Conservation (phyloP, 2,113 vertebrate genomes). For the Passer montanus region DNA sequence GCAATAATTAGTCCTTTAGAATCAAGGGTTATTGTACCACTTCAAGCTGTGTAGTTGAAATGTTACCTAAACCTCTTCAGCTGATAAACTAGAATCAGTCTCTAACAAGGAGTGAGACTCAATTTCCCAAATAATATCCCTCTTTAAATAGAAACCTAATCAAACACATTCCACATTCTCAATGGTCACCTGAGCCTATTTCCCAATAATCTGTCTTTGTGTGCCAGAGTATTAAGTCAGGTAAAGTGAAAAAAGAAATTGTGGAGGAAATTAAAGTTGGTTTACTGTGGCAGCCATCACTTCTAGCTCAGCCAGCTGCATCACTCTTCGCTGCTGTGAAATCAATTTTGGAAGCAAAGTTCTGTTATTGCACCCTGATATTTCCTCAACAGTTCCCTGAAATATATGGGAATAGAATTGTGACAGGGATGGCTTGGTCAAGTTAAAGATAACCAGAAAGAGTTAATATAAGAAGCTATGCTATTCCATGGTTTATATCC, state of each 20-base stretch:
- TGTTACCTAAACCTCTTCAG: not conserved
- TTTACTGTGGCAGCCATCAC: not conserved
- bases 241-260: not conserved
- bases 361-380: not conserved
- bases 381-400: not conserved
- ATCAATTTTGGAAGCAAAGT: not conserved
- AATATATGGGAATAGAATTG: not conserved
- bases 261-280: constrained; percentile 3
- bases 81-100: not conserved
- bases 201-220: not conserved
- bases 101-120: not conserved
- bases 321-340: fast-evolving
- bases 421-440: not conserved
- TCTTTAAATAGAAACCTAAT: constrained; percentile 30
- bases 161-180: not conserved
- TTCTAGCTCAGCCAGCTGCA: not conserved
- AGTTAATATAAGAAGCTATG: not conserved
- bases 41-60: not conserved
- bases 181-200: not conserved
- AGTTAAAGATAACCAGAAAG: not conserved
- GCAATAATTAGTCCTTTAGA: not conserved
- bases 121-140: not conserved
- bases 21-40: not conserved
- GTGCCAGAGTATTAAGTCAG: not conserved
- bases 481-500: not conserved